A percentile compares a stretch with the other conserved stretches of the same genome.
phyloP scores from a whole-genome alignment of 2,113 vertebrate genomes.

The Nannobrachium achirus region DNA sequence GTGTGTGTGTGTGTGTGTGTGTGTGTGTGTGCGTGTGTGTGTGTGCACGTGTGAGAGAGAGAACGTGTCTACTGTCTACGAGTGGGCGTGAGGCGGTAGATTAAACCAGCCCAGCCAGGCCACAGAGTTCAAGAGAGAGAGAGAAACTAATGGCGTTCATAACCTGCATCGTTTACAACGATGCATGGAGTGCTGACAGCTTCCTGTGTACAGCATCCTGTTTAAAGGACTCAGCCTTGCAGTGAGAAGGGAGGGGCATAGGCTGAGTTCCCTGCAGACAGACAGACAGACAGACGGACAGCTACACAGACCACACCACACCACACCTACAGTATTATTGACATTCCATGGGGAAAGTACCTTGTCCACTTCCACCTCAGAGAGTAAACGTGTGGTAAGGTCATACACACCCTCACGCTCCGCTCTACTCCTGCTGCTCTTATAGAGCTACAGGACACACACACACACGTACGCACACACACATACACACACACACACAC shows the following conservation, averaged over 20 bases:
- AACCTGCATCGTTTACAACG: constrained; percentile 63
- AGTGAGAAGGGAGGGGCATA: constrained; percentile 36
- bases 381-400: constrained; percentile 82
- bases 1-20: too few species aligned
- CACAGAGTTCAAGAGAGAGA: too few species aligned
- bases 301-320: too few species aligned
- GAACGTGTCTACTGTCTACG: too few species aligned
- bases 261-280: constrained; percentile 75
- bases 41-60: too few species aligned
- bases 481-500: constrained; percentile 22
- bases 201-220: constrained; percentile 68
- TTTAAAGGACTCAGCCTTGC: constrained; percentile 53
- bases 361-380: constrained; percentile 89
- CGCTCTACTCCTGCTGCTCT: constrained; percentile 80
- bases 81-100: too few species aligned
- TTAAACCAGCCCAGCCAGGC: too few species aligned
- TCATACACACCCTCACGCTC: constrained; percentile 78
- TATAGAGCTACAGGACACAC: constrained; percentile 89
- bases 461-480: constrained; percentile 38
- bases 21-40: too few species aligned
- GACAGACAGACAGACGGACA: too few species aligned
- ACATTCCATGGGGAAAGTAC: constrained; percentile 74
- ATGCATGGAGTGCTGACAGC: constrained; percentile 40
- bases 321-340: too few species aligned
- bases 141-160: background rate